These are phyloP conservation scores for Petromus typicus DNA, from an alignment of 2,113 vertebrate species.

Conservation along the genomic window DNA sequence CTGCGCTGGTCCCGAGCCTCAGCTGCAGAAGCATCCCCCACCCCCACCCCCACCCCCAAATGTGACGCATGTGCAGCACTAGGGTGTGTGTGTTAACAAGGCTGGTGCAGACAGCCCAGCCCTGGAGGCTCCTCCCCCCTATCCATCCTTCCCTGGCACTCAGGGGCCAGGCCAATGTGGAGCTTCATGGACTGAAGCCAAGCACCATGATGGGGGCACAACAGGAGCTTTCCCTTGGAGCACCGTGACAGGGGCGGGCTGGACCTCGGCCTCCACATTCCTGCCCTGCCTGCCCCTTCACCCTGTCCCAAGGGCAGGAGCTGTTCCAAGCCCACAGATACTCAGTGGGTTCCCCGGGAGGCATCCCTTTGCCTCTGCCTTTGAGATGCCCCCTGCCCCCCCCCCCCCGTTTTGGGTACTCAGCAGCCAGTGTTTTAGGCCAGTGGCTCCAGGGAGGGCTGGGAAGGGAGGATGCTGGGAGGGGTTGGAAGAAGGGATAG, in stretches of 20 bases:
- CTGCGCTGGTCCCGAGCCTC: too few species aligned
- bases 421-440: background rate
- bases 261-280: background rate
- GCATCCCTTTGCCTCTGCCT: background rate
- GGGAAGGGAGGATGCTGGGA: too few species aligned
- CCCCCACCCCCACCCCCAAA: too few species aligned
- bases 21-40: too few species aligned
- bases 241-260: background rate
- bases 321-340: background rate
- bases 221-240: background rate
- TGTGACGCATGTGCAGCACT: background rate
- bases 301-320: background rate
- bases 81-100: too few species aligned
- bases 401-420: background rate
- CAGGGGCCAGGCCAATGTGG: too few species aligned
- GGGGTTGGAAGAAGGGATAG: background rate
- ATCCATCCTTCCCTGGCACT: too few species aligned
- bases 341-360: background rate
- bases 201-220: background rate
- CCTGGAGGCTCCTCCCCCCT: background rate
- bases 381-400: background rate
- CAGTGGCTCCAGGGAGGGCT: background rate
- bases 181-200: background rate
- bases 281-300: background rate
- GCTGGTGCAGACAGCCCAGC: background rate